These are phyloP conservation scores for Pampusana beccarii DNA, from an alignment of 2,113 vertebrate species.

Conservation along the genomic window DNA sequence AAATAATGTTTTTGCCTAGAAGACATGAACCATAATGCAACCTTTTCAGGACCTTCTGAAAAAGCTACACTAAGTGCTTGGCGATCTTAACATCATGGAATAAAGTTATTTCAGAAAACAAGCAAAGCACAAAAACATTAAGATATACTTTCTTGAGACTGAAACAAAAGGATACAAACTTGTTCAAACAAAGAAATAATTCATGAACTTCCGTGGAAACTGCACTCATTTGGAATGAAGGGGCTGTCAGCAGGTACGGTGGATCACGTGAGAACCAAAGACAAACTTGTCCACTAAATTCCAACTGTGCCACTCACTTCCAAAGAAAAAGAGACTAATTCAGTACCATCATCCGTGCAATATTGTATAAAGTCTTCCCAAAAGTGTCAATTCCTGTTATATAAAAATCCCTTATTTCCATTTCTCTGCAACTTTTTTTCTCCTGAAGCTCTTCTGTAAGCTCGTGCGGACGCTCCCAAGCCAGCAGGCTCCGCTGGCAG, in stretches of 20 bases:
- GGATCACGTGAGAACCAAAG: neutral
- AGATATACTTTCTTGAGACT: neutral
- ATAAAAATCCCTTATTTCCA: neutral
- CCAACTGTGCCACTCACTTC: neutral
- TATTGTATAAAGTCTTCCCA: neutral
- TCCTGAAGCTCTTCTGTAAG: neutral
- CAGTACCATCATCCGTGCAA: neutral
- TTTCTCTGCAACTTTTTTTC: neutral
- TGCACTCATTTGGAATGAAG: neutral
- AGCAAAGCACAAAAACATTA: neutral
- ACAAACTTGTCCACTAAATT: neutral
- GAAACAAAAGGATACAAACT: neutral
- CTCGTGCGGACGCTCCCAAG: too few species aligned
- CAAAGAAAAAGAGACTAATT: neutral
- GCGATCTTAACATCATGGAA: neutral
- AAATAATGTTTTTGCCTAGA: neutral
- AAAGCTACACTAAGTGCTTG: neutral
- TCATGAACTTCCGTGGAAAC: neutral
- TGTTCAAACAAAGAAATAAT: slow-evolving; percentile 34
- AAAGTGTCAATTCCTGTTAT: neutral
- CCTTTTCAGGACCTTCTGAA: neutral
- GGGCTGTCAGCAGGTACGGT: neutral
- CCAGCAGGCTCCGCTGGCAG: too few species aligned
- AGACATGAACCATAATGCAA: rapidly evolving
- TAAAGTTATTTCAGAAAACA: neutral